These are phyloP conservation scores for Papilio demoleus DNA, from an alignment of 2,888 invertebrate genomes.

Conservation along the genomic window DNA sequence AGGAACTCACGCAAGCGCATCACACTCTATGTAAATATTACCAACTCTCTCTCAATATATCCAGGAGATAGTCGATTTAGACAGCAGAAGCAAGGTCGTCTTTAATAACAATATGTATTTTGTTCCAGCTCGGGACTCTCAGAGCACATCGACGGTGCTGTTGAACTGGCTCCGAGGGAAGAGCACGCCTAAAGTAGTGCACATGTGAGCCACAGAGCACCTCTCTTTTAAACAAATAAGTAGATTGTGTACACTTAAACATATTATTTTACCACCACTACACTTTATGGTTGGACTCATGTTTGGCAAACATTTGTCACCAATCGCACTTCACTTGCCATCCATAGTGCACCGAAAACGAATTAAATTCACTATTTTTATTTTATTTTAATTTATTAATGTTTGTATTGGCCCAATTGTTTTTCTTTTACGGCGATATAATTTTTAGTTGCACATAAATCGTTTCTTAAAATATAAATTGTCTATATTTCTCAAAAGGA, in stretches of 20 bases:
- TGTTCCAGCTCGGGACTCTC: conserved; percentile 88
- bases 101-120: conserved; percentile 42
- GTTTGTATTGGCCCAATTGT: background rate
- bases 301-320: conserved; percentile 28
- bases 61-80: no score
- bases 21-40: conserved; percentile 88
- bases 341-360: conserved; percentile 32
- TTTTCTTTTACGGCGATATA: background rate
- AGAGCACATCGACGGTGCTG: conserved; percentile 90
- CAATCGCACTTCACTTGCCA: conserved; percentile 32
- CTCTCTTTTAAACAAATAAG: background rate
- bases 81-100: no score
- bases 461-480: background rate
- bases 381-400: background rate
- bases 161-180: conserved; percentile 93
- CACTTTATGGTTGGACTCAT: conserved; percentile 12
- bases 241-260: conserved; percentile 8
- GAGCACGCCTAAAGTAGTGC: conserved; percentile 86
- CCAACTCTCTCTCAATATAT: background rate
- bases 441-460: background rate
- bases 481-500: conserved; percentile 4
- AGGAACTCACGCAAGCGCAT: conserved; percentile 88
- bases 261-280: conserved; percentile 31
- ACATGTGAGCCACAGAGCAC: conserved; percentile 66
- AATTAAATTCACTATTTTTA: background rate